Base-by-base conservation (phyloP, 2,113 vertebrate genomes). In the Meleagris gallopavo region DNA sequence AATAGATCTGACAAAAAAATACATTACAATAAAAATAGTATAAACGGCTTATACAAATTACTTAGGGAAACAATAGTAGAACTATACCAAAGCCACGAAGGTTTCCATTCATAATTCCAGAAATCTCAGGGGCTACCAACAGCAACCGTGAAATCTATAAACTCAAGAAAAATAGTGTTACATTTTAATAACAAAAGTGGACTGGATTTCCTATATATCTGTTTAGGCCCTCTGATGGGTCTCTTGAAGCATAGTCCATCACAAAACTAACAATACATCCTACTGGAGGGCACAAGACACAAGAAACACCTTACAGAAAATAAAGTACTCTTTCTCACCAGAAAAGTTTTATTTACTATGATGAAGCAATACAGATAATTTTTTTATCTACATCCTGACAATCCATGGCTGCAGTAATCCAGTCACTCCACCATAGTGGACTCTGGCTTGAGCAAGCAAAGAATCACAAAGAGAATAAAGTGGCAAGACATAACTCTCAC, bases 401-500 rank as follows among this genome's bases (percentile, higher is more conserved):
- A 55, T 2, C 15, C 50, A 16, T 16, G 12, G 36, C 55, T 57
- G 9, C 36, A 70, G 12, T 19, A 55, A 17, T 21, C 22, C 30
- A 41, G 9, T 19, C 3, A 1, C 46, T 92, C 40, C 13, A 13
- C 9, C 16, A 6, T 4, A 43, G 17, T 4, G 10, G 25, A 36
- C 64, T 61, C 30, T 46, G 46, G 29, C 18, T 71, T 13, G 27
- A 54, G 25, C 19, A 73, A 76, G 3, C 13, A 40, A 86, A 19
- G 21, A 55, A 21, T 73, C 61, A 19, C 9, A 43, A 58, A 69
- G 2, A n/a, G 6, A 41, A 1, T 11, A 73, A 80, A 92, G 32
- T 29, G 78, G 36, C 25, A 8, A 69, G 5, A 10, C 25, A 46
- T 54, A 0, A 0, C 30, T 13, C 18, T 30, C 16, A 38, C 5